Evolutionary conservation across 2,797 vertebrate species (phyloP).

Genomic region (Halcyon smyrnensis): DNA sequence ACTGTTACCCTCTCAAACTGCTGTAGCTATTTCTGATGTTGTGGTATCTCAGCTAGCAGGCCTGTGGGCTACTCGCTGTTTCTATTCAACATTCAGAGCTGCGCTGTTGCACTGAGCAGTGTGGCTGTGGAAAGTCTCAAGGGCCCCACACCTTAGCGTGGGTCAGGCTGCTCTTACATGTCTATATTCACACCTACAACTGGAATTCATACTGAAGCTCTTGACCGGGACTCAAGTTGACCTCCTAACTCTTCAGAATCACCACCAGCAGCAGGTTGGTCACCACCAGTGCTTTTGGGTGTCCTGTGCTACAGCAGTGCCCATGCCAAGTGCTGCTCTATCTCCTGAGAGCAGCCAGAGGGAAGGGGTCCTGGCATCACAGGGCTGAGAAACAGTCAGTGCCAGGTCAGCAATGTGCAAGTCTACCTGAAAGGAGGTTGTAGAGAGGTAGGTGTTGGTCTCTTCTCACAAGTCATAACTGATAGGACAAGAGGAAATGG

Average conservation of each 20-base stretch:
- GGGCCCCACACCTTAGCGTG: not conserved
- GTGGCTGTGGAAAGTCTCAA: not conserved
- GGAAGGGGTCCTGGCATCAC: not conserved
- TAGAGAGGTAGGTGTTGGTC: no score
- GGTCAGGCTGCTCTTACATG: not conserved
- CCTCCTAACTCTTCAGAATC: not conserved
- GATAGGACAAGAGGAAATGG: no score
- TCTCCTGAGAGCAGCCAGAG: not conserved
- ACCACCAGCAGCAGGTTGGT: not conserved
- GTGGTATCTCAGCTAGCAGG: not conserved
- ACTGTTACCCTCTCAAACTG: not conserved
- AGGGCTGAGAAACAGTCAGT: not conserved
- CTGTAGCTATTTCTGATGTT: not conserved
- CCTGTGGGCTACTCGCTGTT: not conserved
- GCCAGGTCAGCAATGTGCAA: not conserved
- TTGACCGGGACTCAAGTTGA: not conserved
- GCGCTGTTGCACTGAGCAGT: not conserved
- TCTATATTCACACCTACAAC: not conserved
- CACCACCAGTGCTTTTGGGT: fast-evolving
- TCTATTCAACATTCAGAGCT: not conserved
- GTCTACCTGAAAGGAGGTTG: no score
- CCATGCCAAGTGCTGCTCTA: fast-evolving
- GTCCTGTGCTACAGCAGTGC: not conserved
- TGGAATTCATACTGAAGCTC: not conserved
- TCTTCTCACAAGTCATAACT: no score